These are phyloP conservation scores for Anarrhichthys ocellatus DNA, from an alignment of 2,113 vertebrate genomes.

Conservation along the genomic window DNA sequence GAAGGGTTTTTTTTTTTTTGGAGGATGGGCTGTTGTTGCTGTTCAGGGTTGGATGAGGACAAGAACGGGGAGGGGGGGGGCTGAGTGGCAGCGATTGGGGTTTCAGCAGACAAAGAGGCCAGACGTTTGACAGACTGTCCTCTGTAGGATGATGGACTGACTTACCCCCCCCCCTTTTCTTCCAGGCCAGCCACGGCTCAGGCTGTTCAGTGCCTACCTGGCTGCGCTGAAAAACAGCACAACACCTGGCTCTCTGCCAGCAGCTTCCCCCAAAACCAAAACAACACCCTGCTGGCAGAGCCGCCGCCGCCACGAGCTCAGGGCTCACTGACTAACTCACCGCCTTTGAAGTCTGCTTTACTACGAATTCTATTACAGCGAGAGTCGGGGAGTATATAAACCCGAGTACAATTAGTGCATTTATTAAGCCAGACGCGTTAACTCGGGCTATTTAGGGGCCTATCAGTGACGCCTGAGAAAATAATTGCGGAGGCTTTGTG, in stretches of 20 bases:
- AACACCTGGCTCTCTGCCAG: constrained; percentile 63
- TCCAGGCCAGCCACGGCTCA: constrained; percentile 48
- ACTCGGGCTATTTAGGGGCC: constrained; percentile 42
- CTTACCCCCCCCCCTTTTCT: constrained; percentile 15
- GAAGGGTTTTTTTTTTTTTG: constrained; percentile 41
- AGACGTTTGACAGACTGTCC: constrained; percentile 65
- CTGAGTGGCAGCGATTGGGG: constrained; percentile 13
- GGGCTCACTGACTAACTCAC: constrained; percentile 41
- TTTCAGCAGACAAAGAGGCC: constrained; percentile 62
- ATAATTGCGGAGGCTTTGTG: constrained; percentile 32
- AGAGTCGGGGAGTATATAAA: constrained; percentile 61
- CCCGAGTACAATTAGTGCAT: constrained; percentile 58
- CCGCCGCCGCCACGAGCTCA: constrained; percentile 33
- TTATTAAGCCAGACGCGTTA: constrained; percentile 58
- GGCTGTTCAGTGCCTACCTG: constrained; percentile 63
- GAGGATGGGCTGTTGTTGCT: constrained; percentile 52
- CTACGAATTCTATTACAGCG: constrained; percentile 50
- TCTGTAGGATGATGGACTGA: constrained; percentile 55
- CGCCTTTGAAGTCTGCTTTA: constrained; percentile 71
- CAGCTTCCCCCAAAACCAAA: constrained; percentile 65
- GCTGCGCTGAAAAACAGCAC: constrained; percentile 41
- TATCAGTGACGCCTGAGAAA: constrained; percentile 43
- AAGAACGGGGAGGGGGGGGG: constrained; percentile 31
- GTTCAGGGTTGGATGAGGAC: constrained; percentile 69
- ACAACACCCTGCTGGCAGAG: constrained; percentile 68